Evolutionary conservation across 1,140 invertebrate genomes (phyloP).

Genomic region (Procambarus clarkii): DNA sequence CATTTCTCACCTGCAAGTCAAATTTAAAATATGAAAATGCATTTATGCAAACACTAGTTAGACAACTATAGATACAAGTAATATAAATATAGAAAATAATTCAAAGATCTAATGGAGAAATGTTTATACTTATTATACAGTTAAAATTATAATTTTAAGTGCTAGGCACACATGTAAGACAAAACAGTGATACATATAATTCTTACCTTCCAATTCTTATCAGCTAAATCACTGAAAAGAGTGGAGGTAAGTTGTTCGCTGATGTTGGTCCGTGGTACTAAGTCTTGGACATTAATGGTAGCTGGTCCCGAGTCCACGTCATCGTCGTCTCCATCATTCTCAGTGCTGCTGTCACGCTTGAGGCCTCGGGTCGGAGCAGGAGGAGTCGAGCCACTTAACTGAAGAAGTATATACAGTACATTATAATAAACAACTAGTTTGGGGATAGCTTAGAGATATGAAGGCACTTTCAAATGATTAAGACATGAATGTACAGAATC

Average conservation of each 20-base stretch:
- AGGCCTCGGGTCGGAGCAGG: constrained; percentile 40
- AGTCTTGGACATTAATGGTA: constrained; percentile 81
- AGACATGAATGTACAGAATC: no score
- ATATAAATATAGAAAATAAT: no score
- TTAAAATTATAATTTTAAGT: no score
- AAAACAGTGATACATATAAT: neutral
- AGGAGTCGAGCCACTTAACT: constrained; percentile 53
- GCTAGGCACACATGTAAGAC: no score
- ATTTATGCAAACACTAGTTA: no score
- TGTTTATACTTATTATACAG: no score
- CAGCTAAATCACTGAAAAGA: constrained; percentile 87
- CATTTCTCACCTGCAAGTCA: constrained; percentile 82
- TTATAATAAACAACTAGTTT: neutral
- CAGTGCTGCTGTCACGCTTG: constrained; percentile 30
- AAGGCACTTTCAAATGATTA: no score
- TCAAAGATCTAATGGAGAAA: no score
- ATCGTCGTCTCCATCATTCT: constrained; percentile 52
- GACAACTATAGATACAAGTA: no score
- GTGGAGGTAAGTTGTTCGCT: constrained; percentile 89
- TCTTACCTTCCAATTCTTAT: constrained; percentile 96
- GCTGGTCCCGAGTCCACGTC: constrained; percentile 78
- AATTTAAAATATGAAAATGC: neutral
- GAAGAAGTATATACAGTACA: neutral
- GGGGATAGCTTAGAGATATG: no score
- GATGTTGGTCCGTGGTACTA: constrained; percentile 88